Conservation (phyloP, 2,113 vertebrate genomes). For the Lepisosteus osseus region DNA sequence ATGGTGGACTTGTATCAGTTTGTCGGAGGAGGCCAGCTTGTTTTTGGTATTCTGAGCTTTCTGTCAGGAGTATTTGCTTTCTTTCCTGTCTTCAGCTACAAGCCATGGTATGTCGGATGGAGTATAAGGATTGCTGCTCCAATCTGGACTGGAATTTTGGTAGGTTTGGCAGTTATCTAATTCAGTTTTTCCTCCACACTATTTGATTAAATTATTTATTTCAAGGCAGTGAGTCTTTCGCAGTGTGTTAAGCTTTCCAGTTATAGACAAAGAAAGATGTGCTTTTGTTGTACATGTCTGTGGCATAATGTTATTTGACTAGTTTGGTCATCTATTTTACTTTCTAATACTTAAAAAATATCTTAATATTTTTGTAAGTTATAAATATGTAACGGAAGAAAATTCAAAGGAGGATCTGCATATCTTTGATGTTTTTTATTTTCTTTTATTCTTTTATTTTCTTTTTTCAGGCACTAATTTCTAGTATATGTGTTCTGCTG, state of each 20-base stretch:
- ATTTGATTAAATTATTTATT: background rate
- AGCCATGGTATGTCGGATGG: slow-evolving; percentile 46
- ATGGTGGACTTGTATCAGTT: slow-evolving; percentile 13
- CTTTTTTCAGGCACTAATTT: slow-evolving; percentile 36
- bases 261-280: background rate
- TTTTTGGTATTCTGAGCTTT: slow-evolving; percentile 39
- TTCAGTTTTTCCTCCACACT: background rate
- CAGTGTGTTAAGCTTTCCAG: background rate
- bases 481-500: slow-evolving; percentile 39
- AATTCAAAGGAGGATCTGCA: too few relatives aligned
- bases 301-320: background rate
- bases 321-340: too few relatives aligned
- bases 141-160: slow-evolving; percentile 57
- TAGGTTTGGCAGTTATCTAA: slow-evolving; percentile 30
- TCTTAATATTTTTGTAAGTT: too few relatives aligned
- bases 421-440: too few relatives aligned
- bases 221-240: background rate
- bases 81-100: slow-evolving; percentile 44
- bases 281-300: background rate
- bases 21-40: slow-evolving; percentile 35
- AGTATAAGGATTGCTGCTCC: slow-evolving; percentile 46
- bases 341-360: too few relatives aligned
- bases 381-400: too few relatives aligned
- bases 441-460: background rate
- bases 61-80: slow-evolving; percentile 47